Evolutionary conservation across 2,113 vertebrate species (phyloP).

Genomic region (Halcyon senegalensis): DNA sequence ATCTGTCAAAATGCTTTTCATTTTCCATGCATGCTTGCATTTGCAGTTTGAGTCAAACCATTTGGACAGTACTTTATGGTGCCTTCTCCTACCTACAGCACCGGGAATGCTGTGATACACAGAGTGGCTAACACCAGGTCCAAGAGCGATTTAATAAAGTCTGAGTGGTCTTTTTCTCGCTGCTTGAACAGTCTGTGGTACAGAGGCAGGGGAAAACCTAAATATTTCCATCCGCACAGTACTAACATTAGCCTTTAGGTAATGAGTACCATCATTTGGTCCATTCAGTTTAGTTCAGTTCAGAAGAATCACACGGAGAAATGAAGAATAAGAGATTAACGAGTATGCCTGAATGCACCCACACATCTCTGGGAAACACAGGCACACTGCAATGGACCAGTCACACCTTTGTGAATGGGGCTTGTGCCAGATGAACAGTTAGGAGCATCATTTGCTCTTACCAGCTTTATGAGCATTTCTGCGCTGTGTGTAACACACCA

Average conservation of each 20-base stretch:
- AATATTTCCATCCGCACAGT: not conserved
- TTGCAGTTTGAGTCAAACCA: not conserved
- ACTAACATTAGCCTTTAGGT: slow-evolving; percentile 45
- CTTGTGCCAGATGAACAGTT: accelerated
- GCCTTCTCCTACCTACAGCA: not conserved
- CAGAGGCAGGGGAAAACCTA: not conserved
- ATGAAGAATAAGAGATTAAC: not conserved
- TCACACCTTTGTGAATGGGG: accelerated
- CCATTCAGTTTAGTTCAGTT: not conserved
- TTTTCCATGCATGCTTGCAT: not conserved
- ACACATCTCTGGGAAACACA: accelerated
- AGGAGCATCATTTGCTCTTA: not conserved
- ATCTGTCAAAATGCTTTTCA: not conserved
- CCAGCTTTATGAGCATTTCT: not conserved
- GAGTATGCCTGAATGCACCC: not conserved
- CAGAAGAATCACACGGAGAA: not conserved
- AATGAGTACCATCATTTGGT: slow-evolving; percentile 18
- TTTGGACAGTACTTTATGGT: not conserved
- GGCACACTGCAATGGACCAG: not conserved
- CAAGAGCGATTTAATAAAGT: not conserved
- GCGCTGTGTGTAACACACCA: accelerated
- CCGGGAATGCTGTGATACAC: accelerated
- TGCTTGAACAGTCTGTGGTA: not conserved
- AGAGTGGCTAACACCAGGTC: not conserved
- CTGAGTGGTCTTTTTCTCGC: not conserved